Base-by-base conservation (phyloP, 1,140 invertebrate genomes). In the Caenorhabditis brenneri region DNA sequence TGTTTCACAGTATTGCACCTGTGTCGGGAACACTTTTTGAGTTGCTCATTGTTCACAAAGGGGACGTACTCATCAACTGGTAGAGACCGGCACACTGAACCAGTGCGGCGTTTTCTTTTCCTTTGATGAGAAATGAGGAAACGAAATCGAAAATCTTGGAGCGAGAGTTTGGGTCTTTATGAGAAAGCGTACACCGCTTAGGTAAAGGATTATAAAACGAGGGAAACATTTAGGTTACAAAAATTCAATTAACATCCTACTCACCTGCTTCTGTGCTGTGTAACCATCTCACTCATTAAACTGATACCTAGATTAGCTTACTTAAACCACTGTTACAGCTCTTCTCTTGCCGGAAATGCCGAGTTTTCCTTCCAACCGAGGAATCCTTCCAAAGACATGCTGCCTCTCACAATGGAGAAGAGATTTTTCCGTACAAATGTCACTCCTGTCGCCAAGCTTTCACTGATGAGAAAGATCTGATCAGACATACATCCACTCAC, bases 321-420 rank as follows among this genome's bases (percentile, higher is more conserved):
- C 1, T 39, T 36, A 7, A 36, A 39, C 5, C 29, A 12, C 31
- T 46, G 9, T 81, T 85, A 42, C 58, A 85, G 84, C 49, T 85
- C n/a, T 69, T 49, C 80, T 74, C 84, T 16, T 85, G 84, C 36
- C 84, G 84, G 19, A 85, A 85, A 48, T 85, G 84, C 31, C 55
- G 80, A 29, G 33, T 81, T 9, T 80, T 81, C 22, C 60, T 85
- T 6, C 84, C 84, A 39, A 81, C 84, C n/a, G 84, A 85, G 29
- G 79, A 53, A 12, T 19, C 79, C 22, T 80, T 65, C n/a, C 51
- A 74, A 80, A 81, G 84, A 65, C 84, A 85, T 24, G n/a, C 79
- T 9, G 84, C 84, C n/a, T 55, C 84, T 16, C 84, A 85, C 31
- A 82, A 55, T 19, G 49, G 60, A 16, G 84, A 85, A 48, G 84